Evolutionary conservation across 2,797 vertebrate species (phyloP), one percentile per base, ranked within the genome.

Genomic region (Acanthiza pusilla): DNA sequence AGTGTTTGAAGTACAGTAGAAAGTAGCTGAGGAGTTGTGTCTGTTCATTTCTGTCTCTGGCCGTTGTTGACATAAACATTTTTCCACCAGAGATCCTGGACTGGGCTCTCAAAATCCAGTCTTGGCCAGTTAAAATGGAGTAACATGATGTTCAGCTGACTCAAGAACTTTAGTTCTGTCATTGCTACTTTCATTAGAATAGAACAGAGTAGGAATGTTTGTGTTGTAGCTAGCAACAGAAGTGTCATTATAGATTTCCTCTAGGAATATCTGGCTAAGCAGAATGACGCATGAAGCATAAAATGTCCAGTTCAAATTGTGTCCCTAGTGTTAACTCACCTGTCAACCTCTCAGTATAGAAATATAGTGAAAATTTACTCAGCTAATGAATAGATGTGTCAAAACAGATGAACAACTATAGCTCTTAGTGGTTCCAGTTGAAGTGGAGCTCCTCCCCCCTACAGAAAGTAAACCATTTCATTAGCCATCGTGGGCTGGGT

Each of bases 271-370:
- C 21, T 26, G 13, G 26, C 20, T 51, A 29, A 90, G 38, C 12
- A 42, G n/a, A 78, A 48, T 54, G 32, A 50, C 0, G 0, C 36
- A 34, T 2, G 21, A 54, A 55, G 26, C 47, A 18, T 40, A 57
- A 89, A 94, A 81, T 32, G 9, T 6, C 42, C 9, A 2, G 8
- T 82, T 86, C 47, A 60, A 10, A 62, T 26, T 36, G 14, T 55
- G 16, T 54, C 21, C 15, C 25, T 60, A 42, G 18, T 22, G 18
- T 63, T 80, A 78, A 58, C 27, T 68, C n/a, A 38, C 18, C n/a
- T 47, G 32, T 21, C 43, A 86, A 38, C 16, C 30, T 67, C 42
- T 78, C 71, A 19, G 1, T 78, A 73, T 40, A 85, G 48, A 78
- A 78, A 0, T 18, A 30, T 3, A 66, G 70, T 45, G 51, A 55